Evolutionary conservation across 1,140 invertebrate genomes (phyloP).

Genomic region (Diorhabda carinulata): DNA sequence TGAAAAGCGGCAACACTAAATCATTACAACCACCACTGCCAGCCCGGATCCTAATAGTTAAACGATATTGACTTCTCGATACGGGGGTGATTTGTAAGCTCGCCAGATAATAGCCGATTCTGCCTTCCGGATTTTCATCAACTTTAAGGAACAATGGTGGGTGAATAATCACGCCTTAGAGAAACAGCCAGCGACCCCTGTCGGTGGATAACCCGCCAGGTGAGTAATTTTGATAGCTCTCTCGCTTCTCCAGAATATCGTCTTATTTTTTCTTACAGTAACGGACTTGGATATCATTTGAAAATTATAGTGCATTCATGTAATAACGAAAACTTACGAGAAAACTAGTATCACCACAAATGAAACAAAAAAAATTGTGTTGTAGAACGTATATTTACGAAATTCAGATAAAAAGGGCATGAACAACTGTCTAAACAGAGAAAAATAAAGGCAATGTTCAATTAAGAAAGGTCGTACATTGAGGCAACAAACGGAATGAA

Average conservation of each 20-base stretch:
- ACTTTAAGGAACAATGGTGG: slow-evolving; percentile 31
- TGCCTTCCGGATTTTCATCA: slow-evolving; percentile 31
- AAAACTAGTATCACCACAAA: too few species aligned
- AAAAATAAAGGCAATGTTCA: too few species aligned
- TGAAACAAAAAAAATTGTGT: too few species aligned
- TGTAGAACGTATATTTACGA: too few species aligned
- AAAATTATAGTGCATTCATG: too few species aligned
- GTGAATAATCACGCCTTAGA: slow-evolving; percentile 32
- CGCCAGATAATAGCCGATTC: slow-evolving; percentile 29
- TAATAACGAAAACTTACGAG: too few species aligned
- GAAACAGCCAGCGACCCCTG: slow-evolving; percentile 22
- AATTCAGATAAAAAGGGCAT: too few species aligned
- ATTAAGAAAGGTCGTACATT: too few species aligned
- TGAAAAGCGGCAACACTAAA: slow-evolving; percentile 12
- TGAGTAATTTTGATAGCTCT: slow-evolving; percentile 14
- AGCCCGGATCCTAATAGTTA: slow-evolving; percentile 28
- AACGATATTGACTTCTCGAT: slow-evolving; percentile 35
- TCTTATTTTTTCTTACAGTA: background rate
- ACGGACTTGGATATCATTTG: background rate
- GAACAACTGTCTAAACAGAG: too few species aligned
- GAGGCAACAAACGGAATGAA: too few species aligned
- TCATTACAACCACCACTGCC: slow-evolving; percentile 11
- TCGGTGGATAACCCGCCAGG: slow-evolving; percentile 6
- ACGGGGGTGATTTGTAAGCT: slow-evolving; percentile 32
- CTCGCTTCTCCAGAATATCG: slow-evolving; percentile 1